Base-by-base conservation (phyloP, 2,888 invertebrate species). In the Fragum fragum region DNA sequence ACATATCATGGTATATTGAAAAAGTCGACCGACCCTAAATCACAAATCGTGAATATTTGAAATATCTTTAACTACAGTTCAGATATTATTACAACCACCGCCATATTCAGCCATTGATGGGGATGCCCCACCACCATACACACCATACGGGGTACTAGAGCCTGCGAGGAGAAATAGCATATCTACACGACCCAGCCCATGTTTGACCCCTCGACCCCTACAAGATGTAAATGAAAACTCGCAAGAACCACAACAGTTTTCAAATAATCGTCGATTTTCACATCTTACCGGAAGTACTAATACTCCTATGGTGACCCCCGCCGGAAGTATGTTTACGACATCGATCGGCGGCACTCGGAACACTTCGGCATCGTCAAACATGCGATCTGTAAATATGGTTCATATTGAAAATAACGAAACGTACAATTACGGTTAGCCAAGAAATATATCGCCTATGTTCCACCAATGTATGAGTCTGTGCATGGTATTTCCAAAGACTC, bases 311-410 rank as follows among this genome's bases (percentile, higher is more conserved):
- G n/a, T 28, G 39, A 72, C 73, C 1, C 74, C 74, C 1, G 47
- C 74, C 66, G 74, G 55, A 66, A 74, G 74, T 66, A 74, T 74
- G 74, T 74, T 74, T 74, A 74, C 74, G 39, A 74, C 74, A 23
- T 74, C 74, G 32, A 66, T 74, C 55, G 74, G 53, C 21, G 68
- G 68, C 18, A 74, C 74, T 66, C 74, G 74, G 32, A 53, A 74
- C 66, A 47, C 66, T 36, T 74, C 74, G 52, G 74, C 74, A 1
- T 74, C 74, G 1, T 74, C 74, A 26, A 74, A 74, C n/a, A 55
- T 74, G 36, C 53, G 74, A 32, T 74, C 74, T 21, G 55, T 55
- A n/a, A 66, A 66, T 32, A 74, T 74, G 74, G 57, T 74, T 28
- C 74, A 68, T 53, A 32, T 74, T 1, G 32, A 55, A 66, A 66